A percentile compares a stretch with the other conserved stretches of the same genome.
Conservation (phyloP, 2,888 invertebrate species). For the Dilophus febrilis region DNA sequence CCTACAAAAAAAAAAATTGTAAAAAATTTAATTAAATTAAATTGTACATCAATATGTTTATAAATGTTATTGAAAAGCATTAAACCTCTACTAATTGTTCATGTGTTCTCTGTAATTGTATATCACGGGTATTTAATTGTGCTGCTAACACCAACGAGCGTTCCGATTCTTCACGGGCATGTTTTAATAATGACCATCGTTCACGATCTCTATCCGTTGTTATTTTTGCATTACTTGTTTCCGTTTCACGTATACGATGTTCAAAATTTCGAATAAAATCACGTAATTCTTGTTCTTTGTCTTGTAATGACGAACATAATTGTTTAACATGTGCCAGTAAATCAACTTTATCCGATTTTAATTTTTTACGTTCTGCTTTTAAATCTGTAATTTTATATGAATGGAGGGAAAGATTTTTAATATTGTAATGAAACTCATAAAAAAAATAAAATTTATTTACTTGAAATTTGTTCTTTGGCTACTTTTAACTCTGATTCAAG, state of each 20-base stretch:
- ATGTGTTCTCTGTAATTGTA: conserved; percentile 69
- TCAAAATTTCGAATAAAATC: conserved; percentile 92
- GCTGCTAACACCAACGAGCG: conserved; percentile 70
- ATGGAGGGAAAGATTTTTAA: not conserved
- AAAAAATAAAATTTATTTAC: conserved; percentile 4
- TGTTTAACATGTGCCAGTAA: conserved; percentile 88
- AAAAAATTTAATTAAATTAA: too few species aligned
- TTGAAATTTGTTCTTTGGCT: conserved; percentile 24
- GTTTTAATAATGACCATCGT: conserved; percentile 70
- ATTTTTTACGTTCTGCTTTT: conserved; percentile 75
- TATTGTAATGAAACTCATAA: not conserved
- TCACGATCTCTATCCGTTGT: conserved; percentile 65
- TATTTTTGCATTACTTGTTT: conserved; percentile 42
- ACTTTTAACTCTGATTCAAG: conserved; percentile 28
- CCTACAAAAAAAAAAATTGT: conserved; percentile 28
- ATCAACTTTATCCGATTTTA: conserved; percentile 88
- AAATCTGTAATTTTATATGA: conserved; percentile 37
- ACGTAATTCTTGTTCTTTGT: conserved; percentile 82
- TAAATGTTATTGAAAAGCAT: not conserved
- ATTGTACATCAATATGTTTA: too few species aligned
- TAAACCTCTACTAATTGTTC: conserved; percentile 57
- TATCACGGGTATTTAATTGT: conserved; percentile 72
- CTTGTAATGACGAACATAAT: conserved; percentile 80
- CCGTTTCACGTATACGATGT: conserved; percentile 67
- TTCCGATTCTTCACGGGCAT: conserved; percentile 82